Conservation (phyloP, 1,140 invertebrate species). For the Platyscapa corneri region DNA sequence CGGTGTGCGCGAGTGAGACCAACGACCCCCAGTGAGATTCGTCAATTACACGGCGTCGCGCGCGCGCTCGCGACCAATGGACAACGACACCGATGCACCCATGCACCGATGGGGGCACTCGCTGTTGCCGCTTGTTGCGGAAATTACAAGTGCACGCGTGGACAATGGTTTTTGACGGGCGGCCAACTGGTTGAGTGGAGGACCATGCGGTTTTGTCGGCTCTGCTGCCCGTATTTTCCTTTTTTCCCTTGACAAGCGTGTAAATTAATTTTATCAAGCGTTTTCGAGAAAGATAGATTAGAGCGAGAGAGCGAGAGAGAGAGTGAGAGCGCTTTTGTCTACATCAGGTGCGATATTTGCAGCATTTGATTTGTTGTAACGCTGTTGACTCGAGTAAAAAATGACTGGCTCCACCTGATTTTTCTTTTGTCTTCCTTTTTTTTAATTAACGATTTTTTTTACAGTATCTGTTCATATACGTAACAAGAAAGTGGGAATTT, state of each 20-base stretch:
- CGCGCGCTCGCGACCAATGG: not conserved
- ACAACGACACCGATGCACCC: no score
- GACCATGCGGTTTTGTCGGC: not conserved
- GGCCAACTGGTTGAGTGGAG: not conserved
- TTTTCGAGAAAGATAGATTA: not conserved
- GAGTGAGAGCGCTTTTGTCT: not conserved
- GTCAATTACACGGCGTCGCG: conserved; percentile 14
- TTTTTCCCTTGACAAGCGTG: not conserved
- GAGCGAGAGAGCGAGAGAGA: no score
- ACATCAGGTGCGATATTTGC: not conserved
- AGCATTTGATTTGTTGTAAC: not conserved
- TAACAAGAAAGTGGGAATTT: no score
- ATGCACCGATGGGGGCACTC: not conserved
- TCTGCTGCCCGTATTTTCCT: not conserved
- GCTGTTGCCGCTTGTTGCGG: not conserved
- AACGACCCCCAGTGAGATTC: not conserved
- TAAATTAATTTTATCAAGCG: conserved; percentile 13
- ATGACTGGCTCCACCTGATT: no score
- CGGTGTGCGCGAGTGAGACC: not conserved
- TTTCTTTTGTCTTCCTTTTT: no score
- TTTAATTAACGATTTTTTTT: no score
- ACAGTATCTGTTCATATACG: no score
- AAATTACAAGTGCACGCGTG: not conserved
- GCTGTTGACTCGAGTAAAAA: no score
- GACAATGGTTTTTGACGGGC: conserved; percentile 24